phyloP scores from a whole-genome alignment of 64 coral and sea anemone genomes.

The Astreopora myriophthalma region DNA sequence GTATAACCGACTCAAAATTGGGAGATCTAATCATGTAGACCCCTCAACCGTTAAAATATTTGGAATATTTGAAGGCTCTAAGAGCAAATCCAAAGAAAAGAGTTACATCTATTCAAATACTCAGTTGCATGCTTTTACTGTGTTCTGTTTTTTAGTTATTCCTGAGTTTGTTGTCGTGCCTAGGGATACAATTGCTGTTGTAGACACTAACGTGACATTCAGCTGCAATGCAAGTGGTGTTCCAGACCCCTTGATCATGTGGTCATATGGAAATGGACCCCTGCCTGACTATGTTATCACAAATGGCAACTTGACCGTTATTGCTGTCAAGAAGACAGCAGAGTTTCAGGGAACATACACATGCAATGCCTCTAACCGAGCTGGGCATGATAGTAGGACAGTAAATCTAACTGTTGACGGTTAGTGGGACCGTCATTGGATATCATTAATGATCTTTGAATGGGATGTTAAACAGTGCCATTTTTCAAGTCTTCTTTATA shows the following conservation, averaged over 20 bases:
- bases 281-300: background rate
- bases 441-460: too few relatives aligned
- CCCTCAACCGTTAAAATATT: too few relatives aligned
- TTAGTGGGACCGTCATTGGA: too few relatives aligned
- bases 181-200: background rate
- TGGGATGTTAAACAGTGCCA: too few relatives aligned
- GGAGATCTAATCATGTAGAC: too few relatives aligned
- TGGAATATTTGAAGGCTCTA: too few relatives aligned
- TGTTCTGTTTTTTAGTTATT: background rate
- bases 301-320: background rate
- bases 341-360: constrained; percentile 1
- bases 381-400: background rate
- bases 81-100: too few relatives aligned
- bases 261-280: background rate
- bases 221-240: constrained; percentile 16
- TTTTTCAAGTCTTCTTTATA: too few relatives aligned
- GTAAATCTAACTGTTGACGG: background rate
- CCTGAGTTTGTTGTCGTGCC: constrained; percentile 2
- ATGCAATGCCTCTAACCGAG: constrained; percentile 8
- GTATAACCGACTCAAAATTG: too few relatives aligned
- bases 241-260: background rate
- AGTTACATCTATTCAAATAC: background rate
- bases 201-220: background rate
- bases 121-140: background rate
- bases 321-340: background rate